A percentile compares a stretch with the other conserved stretches of the same genome.
Conservation (phyloP, 2,113 vertebrate species). For the Hypanus sabinus region DNA sequence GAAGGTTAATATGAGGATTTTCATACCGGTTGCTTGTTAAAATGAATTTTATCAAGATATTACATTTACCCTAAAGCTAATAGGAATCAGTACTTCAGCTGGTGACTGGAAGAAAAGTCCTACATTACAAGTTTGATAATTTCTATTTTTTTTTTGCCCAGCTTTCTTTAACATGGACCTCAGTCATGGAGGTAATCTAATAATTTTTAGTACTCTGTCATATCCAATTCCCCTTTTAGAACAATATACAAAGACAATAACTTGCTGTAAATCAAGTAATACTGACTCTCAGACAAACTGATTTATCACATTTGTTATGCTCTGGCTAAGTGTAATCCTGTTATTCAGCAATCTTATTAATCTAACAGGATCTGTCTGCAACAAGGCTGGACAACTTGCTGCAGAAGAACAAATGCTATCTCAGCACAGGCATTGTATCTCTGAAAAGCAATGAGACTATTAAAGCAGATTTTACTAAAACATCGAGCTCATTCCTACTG, state of each 20-base stretch:
- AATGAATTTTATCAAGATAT: background rate
- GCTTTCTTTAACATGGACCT: background rate
- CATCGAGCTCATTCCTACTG: background rate
- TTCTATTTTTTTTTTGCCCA: background rate
- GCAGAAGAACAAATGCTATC: background rate
- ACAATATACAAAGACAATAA: background rate
- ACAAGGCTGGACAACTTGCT: background rate
- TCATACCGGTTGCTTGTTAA: background rate
- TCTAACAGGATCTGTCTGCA: constrained; percentile 16
- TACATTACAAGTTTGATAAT: background rate
- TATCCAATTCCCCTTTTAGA: background rate
- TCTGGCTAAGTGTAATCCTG: background rate
- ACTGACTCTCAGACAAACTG: background rate
- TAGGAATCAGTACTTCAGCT: background rate
- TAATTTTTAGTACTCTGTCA: constrained; percentile 3
- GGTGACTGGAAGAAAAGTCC: background rate
- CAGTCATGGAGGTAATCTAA: background rate
- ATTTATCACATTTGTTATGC: background rate
- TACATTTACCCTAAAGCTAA: background rate
- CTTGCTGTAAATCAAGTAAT: background rate
- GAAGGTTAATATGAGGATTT: background rate
- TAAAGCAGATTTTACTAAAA: background rate
- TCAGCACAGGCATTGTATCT: background rate
- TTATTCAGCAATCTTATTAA: constrained; percentile 13
- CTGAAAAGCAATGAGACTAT: background rate